These are phyloP conservation scores for Scelioninae gen. 1 DNA, from an alignment of 2,888 invertebrate species.

Conservation along the genomic window DNA sequence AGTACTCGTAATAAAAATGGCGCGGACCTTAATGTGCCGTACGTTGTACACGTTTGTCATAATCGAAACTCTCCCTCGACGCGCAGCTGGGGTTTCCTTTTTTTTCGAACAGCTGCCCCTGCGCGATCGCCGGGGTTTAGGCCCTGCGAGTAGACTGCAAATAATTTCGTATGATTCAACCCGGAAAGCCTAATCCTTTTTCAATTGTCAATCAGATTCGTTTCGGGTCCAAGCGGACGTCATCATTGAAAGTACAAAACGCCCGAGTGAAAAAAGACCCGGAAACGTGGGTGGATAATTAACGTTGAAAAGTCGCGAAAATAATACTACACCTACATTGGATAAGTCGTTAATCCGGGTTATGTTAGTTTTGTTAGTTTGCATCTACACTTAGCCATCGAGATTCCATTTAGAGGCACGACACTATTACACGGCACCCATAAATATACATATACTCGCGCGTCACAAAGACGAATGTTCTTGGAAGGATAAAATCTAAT, in stretches of 20 bases:
- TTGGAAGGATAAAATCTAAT: conserved; percentile 84
- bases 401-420: conserved; percentile 74
- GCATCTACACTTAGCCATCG: conserved; percentile 60
- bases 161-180: conserved; percentile 73
- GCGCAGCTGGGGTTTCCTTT: conserved; percentile 78
- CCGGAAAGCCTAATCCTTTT: conserved; percentile 80
- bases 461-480: conserved; percentile 81
- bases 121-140: conserved; percentile 69
- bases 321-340: conserved; percentile 57
- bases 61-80: conserved; percentile 73
- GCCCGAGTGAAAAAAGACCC: too few relatives aligned
- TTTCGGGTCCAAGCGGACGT: conserved; percentile 71
- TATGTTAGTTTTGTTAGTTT: conserved; percentile 28
- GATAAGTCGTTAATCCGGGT: conserved; percentile 52
- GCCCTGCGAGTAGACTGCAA: conserved; percentile 68
- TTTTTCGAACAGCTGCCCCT: conserved; percentile 79
- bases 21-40: conserved; percentile 58
- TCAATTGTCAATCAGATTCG: conserved; percentile 80
- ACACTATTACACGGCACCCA: conserved; percentile 74
- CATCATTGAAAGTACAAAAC: conserved; percentile 19
- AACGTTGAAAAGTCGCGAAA: conserved; percentile 14
- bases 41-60: conserved; percentile 62
- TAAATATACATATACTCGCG: conserved; percentile 78
- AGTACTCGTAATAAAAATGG: conserved; percentile 52
- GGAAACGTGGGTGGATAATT: conserved; percentile 34